Conservation (phyloP, 2,797 vertebrate species). For the Mormyrops attenuatus region DNA sequence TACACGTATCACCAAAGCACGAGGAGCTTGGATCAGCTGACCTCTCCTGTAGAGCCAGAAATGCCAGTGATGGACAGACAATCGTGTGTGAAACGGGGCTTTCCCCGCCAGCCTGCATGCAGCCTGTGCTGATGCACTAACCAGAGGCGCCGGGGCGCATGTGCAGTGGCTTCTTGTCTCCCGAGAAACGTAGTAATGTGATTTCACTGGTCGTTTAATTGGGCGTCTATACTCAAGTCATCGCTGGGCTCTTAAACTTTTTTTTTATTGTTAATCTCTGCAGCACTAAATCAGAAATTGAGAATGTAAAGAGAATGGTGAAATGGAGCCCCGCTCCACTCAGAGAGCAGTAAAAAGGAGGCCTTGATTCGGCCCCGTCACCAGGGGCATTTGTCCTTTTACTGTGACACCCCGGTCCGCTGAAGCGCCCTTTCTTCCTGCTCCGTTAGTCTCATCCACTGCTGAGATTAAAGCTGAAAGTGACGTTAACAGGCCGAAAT, state of each 20-base stretch:
- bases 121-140: neutral
- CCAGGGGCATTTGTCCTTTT: neutral
- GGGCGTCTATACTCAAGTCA: neutral
- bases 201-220: neutral
- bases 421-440: neutral
- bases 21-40: conserved; percentile 47
- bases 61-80: neutral
- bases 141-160: neutral
- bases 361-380: neutral
- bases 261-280: neutral
- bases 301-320: neutral
- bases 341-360: neutral
- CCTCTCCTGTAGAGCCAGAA: conserved; percentile 37
- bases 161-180: neutral
- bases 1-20: neutral
- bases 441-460: neutral
- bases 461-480: conserved; percentile 9
- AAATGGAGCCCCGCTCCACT: neutral
- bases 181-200: neutral
- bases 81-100: neutral
- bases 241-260: neutral
- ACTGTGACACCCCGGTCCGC: neutral
- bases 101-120: conserved; percentile 40
- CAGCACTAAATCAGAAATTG: neutral
- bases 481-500: neutral